Conservation (phyloP, 2,113 vertebrate genomes). For the Ahaetulla prasina region DNA sequence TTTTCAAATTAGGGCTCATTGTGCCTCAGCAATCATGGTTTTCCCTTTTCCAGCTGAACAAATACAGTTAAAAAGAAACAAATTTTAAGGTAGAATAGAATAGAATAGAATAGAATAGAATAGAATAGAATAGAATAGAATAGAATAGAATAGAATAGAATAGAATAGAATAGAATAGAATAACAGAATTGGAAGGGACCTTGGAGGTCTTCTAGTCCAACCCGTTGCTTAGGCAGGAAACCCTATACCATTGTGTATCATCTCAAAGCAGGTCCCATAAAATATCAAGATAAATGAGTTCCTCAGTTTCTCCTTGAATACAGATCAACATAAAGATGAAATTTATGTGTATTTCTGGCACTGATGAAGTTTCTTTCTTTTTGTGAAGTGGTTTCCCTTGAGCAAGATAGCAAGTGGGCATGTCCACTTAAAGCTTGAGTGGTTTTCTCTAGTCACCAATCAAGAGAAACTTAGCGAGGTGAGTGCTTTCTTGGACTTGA, state of each 20-base stretch:
- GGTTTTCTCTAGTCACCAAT: constrained; percentile 80
- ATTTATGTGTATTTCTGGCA: neutral
- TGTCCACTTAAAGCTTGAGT: constrained; percentile 86
- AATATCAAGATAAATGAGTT: neutral
- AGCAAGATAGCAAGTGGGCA: constrained; percentile 73
- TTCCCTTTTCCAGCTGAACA: neutral
- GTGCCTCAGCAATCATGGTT: neutral
- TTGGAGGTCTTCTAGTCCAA: too few species aligned
- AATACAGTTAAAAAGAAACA: neutral
- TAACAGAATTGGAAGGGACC: too few species aligned
- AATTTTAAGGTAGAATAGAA: neutral
- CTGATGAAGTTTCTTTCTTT: constrained; percentile 11
- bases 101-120: too few species aligned
- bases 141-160: too few species aligned
- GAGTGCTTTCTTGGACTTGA: constrained; percentile 23
- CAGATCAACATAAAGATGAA: neutral
- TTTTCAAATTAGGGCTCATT: neutral
- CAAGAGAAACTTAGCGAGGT: constrained; percentile 68
- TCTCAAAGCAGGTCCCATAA: neutral
- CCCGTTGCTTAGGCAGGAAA: too few species aligned
- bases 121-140: too few species aligned
- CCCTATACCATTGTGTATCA: neutral
- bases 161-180: too few species aligned
- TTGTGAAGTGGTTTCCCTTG: constrained; percentile 83
- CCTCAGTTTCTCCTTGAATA: accelerated